These are phyloP conservation scores for Porites lobata DNA, from an alignment of 92 coral and sea anemone species.

Conservation along the genomic window DNA sequence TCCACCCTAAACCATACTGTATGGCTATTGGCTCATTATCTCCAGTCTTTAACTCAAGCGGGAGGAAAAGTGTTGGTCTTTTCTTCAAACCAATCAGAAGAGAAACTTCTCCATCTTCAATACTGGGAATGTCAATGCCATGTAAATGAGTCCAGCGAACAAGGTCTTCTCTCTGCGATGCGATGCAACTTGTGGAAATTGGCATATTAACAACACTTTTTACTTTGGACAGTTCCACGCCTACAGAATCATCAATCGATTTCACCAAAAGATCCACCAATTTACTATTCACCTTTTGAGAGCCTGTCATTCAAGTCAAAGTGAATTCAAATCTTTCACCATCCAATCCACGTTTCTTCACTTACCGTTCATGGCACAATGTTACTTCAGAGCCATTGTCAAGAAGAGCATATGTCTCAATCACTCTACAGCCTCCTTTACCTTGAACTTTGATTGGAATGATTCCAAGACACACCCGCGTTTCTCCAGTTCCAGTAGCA, in stretches of 20 bases:
- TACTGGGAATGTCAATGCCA: slow-evolving; percentile 38
- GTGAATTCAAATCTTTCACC: slow-evolving; percentile 66
- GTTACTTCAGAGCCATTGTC: too few species aligned
- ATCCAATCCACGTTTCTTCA: slow-evolving; percentile 33
- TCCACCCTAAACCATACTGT: too few species aligned
- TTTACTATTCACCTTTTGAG: slow-evolving; percentile 52
- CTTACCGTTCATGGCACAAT: slow-evolving; percentile 64
- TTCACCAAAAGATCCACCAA: slow-evolving; percentile 58
- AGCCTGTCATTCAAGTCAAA: slow-evolving; percentile 72
- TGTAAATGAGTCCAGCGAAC: slow-evolving; percentile 56
- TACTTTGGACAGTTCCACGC: slow-evolving; percentile 63
- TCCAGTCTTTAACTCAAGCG: too few species aligned
- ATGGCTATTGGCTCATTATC: too few species aligned
- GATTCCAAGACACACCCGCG: slow-evolving; percentile 67
- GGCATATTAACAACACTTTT: slow-evolving; percentile 75
- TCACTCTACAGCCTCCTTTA: too few species aligned
- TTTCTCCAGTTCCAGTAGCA: slow-evolving; percentile 53
- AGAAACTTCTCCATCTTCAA: neutral
- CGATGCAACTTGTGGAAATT: slow-evolving; percentile 58
- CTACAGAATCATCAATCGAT: slow-evolving; percentile 63
- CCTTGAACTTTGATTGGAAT: slow-evolving; percentile 58
- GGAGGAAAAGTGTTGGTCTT: too few species aligned
- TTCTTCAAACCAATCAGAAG: slow-evolving; percentile 17
- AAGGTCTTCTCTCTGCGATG: slow-evolving; percentile 42
- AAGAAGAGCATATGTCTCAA: too few species aligned